Evolutionary conservation across 1,140 invertebrate species (phyloP), one percentile per base, ranked within the genome.

Genomic region (Daktulosphaira vitifoliae): DNA sequence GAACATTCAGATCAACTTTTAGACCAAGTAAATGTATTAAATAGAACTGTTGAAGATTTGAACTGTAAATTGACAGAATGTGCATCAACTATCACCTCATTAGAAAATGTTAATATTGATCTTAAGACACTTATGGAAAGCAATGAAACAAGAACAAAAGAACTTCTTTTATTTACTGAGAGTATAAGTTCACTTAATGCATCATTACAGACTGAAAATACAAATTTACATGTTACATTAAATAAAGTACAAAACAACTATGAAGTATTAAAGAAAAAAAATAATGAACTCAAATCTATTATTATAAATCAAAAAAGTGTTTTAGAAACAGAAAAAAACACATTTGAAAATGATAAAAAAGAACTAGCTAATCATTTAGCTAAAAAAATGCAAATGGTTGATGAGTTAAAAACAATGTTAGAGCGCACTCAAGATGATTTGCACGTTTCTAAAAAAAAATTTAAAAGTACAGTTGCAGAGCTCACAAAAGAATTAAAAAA

Each of bases 21-120:
- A 33, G n/a, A 62, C 20, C 38, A 62, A 6, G 13, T 62, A 2
- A 13, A 33, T 2, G 29, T 29, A 33, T n/a, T 62, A 48, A 62
- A 62, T 46, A 48, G 1, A 29, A 11, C 44, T 20, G 26, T 48
- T 2, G 25, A 62, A 22, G 56, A 62, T 8, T 7, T 62, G 9
- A 62, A 62, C 3, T 2, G n/a, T 48, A 48, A 62, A n/a, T 13
- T 62, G 9, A 29, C 16, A 13, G 25, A 62, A 22, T 20, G 11
- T 2, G 20, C 11, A 3, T 22, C 1, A 16, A 48, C 42, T 20
- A n/a, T 62, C 1, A 62, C 20, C 0, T 46, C 18, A 22, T 48
- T 62, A 16, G 56, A 62, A 62, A 48, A 62, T 62, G 56, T 29
- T 46, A 62, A 62, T 48, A 62, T 33, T 22, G 56, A 62, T 11